These are phyloP conservation scores for Yasuhikotakia modesta DNA, from an alignment of 2,797 vertebrate genomes.

Conservation along the genomic window DNA sequence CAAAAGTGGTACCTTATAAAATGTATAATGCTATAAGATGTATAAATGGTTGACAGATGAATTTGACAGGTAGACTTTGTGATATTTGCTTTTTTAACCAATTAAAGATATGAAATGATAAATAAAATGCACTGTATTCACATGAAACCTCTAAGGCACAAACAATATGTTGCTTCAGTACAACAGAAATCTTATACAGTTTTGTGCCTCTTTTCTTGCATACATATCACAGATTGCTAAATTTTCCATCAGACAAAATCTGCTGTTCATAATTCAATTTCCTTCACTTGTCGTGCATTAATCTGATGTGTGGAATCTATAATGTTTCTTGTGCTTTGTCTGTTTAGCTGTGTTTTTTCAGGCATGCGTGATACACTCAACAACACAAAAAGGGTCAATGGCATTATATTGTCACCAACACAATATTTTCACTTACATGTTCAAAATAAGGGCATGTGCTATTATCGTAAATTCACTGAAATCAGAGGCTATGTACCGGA, in stretches of 20 bases:
- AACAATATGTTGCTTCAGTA: background rate
- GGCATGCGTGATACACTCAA: background rate
- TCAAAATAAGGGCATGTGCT: conserved; percentile 17
- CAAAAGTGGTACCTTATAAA: background rate
- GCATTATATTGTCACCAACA: conserved; percentile 1
- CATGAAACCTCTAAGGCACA: background rate
- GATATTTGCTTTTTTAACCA: background rate
- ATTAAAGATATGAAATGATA: background rate
- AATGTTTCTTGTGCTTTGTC: background rate
- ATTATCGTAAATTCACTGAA: too few relatives aligned
- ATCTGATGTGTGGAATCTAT: background rate
- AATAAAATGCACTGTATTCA: background rate
- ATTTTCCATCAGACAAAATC: background rate
- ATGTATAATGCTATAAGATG: background rate
- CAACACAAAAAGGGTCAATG: background rate
- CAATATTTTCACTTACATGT: background rate
- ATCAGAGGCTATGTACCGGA: background rate
- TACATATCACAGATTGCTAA: background rate
- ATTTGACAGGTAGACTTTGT: background rate
- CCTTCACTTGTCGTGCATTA: background rate
- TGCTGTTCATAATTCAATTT: background rate
- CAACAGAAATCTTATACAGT: background rate
- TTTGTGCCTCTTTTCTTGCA: background rate
- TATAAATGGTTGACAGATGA: background rate
- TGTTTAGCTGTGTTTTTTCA: conserved; percentile 8